Percentiles rank a stretch among this genome's conserved stretches.
Evolutionary conservation across 2,113 vertebrate species (phyloP).

Genomic region (Synchiropus splendidus): DNA sequence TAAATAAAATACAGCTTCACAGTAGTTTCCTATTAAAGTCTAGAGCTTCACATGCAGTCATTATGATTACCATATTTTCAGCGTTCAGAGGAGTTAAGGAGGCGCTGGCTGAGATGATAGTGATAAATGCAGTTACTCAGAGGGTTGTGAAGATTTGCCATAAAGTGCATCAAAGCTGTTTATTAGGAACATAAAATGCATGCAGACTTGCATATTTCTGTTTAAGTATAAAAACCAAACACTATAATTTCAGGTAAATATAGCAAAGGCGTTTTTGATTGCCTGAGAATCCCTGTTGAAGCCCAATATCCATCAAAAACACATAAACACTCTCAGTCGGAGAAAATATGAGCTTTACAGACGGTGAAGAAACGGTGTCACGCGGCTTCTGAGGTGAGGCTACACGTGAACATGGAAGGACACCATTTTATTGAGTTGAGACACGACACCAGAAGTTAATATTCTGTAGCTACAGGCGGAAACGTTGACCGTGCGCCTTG

Average conservation of each 20-base stretch:
- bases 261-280: slow-evolving; percentile 15
- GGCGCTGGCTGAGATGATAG: no score
- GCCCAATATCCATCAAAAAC: slow-evolving; percentile 14
- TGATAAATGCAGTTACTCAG: no score
- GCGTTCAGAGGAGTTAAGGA: no score
- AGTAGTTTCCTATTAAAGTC: no score
- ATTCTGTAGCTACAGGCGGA: no score
- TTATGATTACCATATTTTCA: no score
- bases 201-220: neutral
- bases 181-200: neutral
- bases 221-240: neutral
- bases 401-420: slow-evolving; percentile 4
- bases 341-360: slow-evolving; percentile 7
- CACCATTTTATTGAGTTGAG: slow-evolving; percentile 8
- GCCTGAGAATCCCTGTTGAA: slow-evolving; percentile 8
- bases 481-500: no score
- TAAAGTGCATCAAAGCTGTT: no score
- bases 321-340: slow-evolving; percentile 1
- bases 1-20: no score
- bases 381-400: neutral
- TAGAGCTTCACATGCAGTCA: no score
- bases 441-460: slow-evolving; percentile 1
- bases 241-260: slow-evolving; percentile 20
- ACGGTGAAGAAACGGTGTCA: slow-evolving; percentile 1
- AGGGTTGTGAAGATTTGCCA: no score